These are phyloP conservation scores for Hirtodrosophila alboralis DNA, from an alignment of 2,888 invertebrate genomes.

Conservation along the genomic window DNA sequence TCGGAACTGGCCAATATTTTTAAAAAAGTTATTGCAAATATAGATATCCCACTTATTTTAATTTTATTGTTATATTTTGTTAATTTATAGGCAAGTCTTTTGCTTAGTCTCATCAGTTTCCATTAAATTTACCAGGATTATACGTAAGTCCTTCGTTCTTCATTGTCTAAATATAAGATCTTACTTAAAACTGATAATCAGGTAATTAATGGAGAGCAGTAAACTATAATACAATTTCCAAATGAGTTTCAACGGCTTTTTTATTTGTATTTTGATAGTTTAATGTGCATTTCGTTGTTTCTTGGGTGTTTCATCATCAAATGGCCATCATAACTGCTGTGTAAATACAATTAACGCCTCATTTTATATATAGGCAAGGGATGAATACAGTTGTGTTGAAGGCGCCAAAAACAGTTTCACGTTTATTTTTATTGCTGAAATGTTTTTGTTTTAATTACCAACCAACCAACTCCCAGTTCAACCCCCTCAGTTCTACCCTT, in stretches of 20 bases:
- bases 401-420: conserved; percentile 50
- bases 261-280: no score
- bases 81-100: no score
- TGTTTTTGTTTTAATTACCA: conserved; percentile 51
- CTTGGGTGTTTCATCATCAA: conserved; percentile 10
- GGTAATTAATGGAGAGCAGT: conserved; percentile 15
- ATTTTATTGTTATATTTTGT: no score
- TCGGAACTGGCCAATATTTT: no score
- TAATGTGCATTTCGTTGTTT: conserved; percentile 2
- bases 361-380: conserved; percentile 26
- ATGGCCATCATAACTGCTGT: conserved; percentile 44
- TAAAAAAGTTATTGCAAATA: no score
- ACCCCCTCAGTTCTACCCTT: background rate
- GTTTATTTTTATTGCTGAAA: conserved; percentile 59
- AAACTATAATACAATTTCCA: conserved; percentile 9
- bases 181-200: conserved; percentile 5
- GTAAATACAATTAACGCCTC: conserved; percentile 67
- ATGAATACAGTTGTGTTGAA: no score
- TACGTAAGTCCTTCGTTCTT: no score
- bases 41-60: no score
- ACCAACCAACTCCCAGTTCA: background rate
- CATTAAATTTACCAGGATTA: no score
- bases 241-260: conserved; percentile 23
- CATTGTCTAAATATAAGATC: background rate
- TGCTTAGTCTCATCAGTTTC: no score